These are phyloP conservation scores for Hylia prasina DNA, from an alignment of 2,113 vertebrate species.

Conservation along the genomic window DNA sequence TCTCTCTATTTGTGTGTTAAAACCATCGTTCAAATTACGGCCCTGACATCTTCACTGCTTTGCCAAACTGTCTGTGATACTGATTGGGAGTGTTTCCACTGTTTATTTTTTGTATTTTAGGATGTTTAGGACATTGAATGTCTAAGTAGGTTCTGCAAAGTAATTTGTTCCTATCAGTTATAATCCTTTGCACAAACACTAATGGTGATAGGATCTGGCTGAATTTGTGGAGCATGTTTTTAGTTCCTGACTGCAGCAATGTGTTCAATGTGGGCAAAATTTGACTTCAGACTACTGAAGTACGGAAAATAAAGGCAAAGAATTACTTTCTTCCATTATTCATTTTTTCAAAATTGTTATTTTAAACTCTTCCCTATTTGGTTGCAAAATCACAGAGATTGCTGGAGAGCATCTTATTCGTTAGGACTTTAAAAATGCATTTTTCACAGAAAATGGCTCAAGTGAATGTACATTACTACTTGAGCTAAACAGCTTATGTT, in stretches of 20 bases:
- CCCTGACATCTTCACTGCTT: constrained; percentile 12
- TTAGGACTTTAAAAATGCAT: background rate
- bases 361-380: background rate
- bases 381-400: background rate
- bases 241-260: too few species aligned
- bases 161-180: constrained; percentile 18
- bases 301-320: background rate
- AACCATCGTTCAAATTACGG: constrained; percentile 33
- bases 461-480: background rate
- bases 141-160: constrained; percentile 21
- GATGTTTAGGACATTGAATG: background rate
- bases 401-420: background rate
- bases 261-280: background rate
- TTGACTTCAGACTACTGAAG: background rate
- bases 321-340: background rate
- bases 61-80: constrained; percentile 40
- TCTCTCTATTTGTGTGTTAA: constrained; percentile 60
- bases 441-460: background rate
- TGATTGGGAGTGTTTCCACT: constrained; percentile 14
- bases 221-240: background rate
- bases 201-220: background rate
- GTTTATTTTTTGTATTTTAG: constrained; percentile 49
- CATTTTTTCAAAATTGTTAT: background rate
- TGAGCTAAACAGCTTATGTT: background rate
- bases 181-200: constrained; percentile 43